Conservation (phyloP, 2,797 vertebrate genomes). For the Ibycter americanus region DNA sequence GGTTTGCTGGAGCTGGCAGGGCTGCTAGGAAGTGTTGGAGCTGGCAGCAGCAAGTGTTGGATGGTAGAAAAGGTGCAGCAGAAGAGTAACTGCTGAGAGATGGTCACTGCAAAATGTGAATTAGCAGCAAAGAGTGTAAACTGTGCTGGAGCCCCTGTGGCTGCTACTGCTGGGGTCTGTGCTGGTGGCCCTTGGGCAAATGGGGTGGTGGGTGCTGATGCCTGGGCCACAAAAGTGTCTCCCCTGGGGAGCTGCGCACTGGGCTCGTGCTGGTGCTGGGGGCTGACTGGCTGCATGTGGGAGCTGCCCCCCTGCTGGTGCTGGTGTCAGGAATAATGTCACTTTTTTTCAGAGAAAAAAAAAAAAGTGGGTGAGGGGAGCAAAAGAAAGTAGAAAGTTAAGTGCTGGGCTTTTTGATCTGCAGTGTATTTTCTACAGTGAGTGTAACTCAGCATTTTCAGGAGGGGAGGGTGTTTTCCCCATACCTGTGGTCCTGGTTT, state of each 20-base stretch:
- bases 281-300: not conserved
- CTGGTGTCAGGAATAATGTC: fast-evolving
- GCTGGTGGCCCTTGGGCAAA: not conserved
- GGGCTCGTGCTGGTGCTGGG: fast-evolving
- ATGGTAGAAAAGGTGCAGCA: not conserved
- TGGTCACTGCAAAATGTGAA: fast-evolving
- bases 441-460: not conserved
- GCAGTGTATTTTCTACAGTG: fast-evolving
- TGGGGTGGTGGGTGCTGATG: fast-evolving
- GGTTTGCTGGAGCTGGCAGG: not conserved
- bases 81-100: not conserved
- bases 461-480: not conserved
- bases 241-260: fast-evolving
- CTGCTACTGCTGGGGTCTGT: fast-evolving
- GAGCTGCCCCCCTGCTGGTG: not conserved
- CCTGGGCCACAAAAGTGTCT: not conserved
- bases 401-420: not conserved
- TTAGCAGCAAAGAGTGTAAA: fast-evolving
- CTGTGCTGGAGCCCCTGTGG: not conserved
- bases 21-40: not conserved
- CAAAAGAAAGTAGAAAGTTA: not conserved
- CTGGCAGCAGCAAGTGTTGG: too few species aligned
- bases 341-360: not conserved
- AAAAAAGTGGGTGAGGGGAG: not conserved
- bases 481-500: fast-evolving